phyloP scores from a whole-genome alignment of 1,140 invertebrate species.

The Lucilia cuprina region DNA sequence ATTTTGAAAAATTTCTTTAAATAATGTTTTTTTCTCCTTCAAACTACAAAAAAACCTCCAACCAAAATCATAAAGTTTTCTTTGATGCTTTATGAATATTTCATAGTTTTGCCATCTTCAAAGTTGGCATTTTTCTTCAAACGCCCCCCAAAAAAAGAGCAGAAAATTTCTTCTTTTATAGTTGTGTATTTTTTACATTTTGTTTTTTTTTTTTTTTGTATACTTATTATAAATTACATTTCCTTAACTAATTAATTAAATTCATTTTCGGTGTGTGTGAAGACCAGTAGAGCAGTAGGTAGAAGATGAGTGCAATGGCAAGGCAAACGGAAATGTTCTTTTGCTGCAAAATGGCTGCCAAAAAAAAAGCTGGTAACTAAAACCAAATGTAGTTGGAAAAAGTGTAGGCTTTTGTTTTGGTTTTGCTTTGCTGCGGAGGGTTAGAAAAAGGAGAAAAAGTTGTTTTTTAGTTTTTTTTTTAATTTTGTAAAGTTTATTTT shows the following conservation, averaged over 20 bases:
- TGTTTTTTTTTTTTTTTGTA: neutral
- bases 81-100: no score
- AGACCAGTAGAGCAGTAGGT: neutral
- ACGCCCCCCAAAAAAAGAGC: no score
- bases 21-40: no score
- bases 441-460: neutral
- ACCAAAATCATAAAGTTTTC: no score
- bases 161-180: neutral
- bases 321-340: neutral
- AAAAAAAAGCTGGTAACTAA: neutral
- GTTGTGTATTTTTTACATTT: no score
- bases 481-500: neutral
- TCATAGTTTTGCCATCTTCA: no score
- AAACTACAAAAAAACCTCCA: no score
- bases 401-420: constrained; percentile 10
- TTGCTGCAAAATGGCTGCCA: neutral
- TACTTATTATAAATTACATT: constrained; percentile 15
- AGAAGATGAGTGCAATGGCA: neutral
- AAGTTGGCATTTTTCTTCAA: no score
- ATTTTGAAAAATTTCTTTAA: no score
- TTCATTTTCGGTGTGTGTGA: neutral
- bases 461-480: neutral
- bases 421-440: neutral
- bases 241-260: constrained; percentile 11
- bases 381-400: neutral